Evolutionary conservation across 2,888 invertebrate species (phyloP).

Genomic region (Caenorhabditis sulstoni): DNA sequence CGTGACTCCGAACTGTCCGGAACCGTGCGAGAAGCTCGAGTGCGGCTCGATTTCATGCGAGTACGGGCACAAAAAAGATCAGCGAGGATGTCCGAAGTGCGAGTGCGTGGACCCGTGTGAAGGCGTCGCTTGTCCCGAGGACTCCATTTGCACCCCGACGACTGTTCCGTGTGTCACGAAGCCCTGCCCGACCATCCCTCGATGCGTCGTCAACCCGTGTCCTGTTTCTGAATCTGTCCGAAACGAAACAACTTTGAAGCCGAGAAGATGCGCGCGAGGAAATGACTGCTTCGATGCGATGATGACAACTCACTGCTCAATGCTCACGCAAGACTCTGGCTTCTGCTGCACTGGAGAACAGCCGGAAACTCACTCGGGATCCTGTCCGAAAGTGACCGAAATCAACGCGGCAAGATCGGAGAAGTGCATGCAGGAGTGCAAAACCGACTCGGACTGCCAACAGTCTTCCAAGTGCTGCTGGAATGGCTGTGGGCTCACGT

Average conservation of each 20-base stretch:
- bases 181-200: slow-evolving; percentile 72
- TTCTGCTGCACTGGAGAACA: slow-evolving; percentile 72
- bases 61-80: slow-evolving; percentile 74
- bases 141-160: slow-evolving; percentile 71
- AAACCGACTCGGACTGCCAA: slow-evolving; percentile 71
- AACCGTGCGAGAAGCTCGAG: slow-evolving; percentile 38
- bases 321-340: slow-evolving; percentile 64
- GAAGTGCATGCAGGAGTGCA: slow-evolving; percentile 68
- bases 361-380: slow-evolving; percentile 57
- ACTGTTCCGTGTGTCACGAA: slow-evolving; percentile 68
- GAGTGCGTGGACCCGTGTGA: slow-evolving; percentile 76
- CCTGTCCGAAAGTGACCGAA: slow-evolving; percentile 65
- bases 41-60: slow-evolving; percentile 63
- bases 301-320: slow-evolving; percentile 70
- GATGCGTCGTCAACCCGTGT: slow-evolving; percentile 76
- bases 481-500: slow-evolving; percentile 77
- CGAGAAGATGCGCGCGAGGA: slow-evolving; percentile 55
- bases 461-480: slow-evolving; percentile 75
- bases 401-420: slow-evolving; percentile 50
- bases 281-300: slow-evolving; percentile 65
- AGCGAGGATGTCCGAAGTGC: slow-evolving; percentile 74
- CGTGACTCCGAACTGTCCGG: slow-evolving; percentile 67
- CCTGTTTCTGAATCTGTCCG: slow-evolving; percentile 64
- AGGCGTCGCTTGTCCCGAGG: slow-evolving; percentile 70
- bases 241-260: slow-evolving; percentile 57